Percentiles rank a stretch among this genome's conserved stretches.
phyloP scores from a whole-genome alignment of 2,797 vertebrate genomes.

The Aeoliscus strigatus region DNA sequence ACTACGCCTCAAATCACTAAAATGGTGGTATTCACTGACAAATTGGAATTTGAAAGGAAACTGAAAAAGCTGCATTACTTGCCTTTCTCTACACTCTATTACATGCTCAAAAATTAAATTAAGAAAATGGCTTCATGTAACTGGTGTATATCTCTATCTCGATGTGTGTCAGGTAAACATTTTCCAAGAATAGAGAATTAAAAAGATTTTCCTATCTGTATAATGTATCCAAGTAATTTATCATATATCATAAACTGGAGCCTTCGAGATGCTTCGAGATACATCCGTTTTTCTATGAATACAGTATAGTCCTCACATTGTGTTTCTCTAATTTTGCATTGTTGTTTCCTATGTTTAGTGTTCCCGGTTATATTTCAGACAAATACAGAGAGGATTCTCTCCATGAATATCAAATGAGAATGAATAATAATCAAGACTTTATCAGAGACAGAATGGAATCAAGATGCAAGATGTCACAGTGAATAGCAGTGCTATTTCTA shows the following conservation, averaged over 20 bases:
- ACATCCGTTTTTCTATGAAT: constrained; percentile 20
- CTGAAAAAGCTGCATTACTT: too few species aligned
- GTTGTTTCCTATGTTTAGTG: constrained; percentile 35
- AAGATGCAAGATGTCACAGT: constrained; percentile 24
- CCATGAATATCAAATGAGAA: constrained; percentile 53
- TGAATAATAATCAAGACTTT: constrained; percentile 55
- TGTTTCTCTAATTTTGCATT: constrained; percentile 44
- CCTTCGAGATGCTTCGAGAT: constrained; percentile 11
- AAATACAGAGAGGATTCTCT: constrained; percentile 36
- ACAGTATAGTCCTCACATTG: constrained; percentile 15
- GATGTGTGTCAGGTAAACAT: constrained; percentile 1
- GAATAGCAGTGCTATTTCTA: constrained; percentile 24
- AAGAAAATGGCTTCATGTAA: too few species aligned
- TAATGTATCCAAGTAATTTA: constrained; percentile 1
- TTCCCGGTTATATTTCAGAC: constrained; percentile 39
- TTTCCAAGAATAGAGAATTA: too few species aligned
- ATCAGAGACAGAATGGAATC: constrained; percentile 19
- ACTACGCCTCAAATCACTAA: too few species aligned
- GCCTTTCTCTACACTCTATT: too few species aligned
- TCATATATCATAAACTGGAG: not conserved
- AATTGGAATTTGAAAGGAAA: too few species aligned
- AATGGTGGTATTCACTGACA: too few species aligned
- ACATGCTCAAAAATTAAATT: too few species aligned
- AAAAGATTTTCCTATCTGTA: not conserved
- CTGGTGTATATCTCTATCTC: too few species aligned